Evolutionary conservation across 92 coral and sea anemone species (phyloP).

Genomic region (Meandrina meandrites): DNA sequence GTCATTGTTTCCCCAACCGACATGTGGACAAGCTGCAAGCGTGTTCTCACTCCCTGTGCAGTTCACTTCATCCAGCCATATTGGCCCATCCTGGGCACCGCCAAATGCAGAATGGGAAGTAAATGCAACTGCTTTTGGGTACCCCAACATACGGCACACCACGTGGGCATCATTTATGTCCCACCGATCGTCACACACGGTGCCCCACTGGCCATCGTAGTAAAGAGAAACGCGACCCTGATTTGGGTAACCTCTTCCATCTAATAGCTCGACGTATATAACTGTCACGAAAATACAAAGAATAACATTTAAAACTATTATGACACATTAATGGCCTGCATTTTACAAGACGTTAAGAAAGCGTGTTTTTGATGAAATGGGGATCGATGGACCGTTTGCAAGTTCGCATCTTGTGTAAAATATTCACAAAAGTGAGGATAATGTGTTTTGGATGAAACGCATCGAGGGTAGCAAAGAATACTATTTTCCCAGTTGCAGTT

Average conservation of each 20-base stretch:
- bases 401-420: no score
- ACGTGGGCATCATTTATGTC: constrained; percentile 53
- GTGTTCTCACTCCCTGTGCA: constrained; percentile 50
- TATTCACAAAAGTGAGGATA: background rate
- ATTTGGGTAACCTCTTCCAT: constrained; percentile 10
- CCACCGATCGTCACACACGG: constrained; percentile 63
- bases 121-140: constrained; percentile 34
- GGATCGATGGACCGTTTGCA: background rate
- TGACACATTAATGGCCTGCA: background rate
- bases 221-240: constrained; percentile 54
- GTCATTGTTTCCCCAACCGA: constrained; percentile 54
- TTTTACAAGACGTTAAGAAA: no score
- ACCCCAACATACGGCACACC: constrained; percentile 66
- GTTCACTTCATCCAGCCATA: constrained; percentile 55
- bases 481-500: no score
- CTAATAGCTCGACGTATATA: constrained; percentile 5
- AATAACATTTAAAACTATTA: background rate
- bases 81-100: constrained; percentile 37
- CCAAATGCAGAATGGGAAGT: background rate
- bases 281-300: background rate
- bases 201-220: constrained; percentile 63
- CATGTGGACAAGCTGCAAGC: constrained; percentile 42
- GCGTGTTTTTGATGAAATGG: background rate
- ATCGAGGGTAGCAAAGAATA: no score
- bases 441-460: background rate